phyloP scores from a whole-genome alignment of 2,113 vertebrate species.

The Brachypodius melanocephalos region DNA sequence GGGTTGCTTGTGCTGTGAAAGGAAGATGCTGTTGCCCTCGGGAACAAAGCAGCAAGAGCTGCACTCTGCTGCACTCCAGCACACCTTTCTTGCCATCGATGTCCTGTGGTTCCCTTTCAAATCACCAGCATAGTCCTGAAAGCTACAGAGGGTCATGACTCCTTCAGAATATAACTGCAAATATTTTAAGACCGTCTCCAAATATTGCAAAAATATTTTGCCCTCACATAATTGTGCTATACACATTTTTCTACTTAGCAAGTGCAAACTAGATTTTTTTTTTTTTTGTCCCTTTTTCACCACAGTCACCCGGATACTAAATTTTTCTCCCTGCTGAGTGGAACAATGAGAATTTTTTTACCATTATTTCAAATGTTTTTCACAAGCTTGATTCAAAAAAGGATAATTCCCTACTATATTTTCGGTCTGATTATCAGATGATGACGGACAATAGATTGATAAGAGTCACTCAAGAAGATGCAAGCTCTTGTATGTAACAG shows the following conservation, averaged over 20 bases:
- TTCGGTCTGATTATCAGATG: constrained; percentile 81
- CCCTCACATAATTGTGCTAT: background rate
- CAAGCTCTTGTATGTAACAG: constrained; percentile 86
- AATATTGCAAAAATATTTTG: background rate
- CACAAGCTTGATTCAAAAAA: constrained; percentile 75
- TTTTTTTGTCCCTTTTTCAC: background rate
- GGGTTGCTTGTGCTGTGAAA: background rate
- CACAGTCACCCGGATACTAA: constrained; percentile 39
- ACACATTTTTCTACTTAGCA: background rate
- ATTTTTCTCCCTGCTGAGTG: constrained; percentile 59
- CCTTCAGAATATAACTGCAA: background rate
- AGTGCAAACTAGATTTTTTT: background rate
- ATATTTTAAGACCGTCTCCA: background rate
- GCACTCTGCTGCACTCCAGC: background rate
- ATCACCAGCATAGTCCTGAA: background rate
- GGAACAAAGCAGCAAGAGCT: background rate
- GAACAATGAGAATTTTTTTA: constrained; percentile 64
- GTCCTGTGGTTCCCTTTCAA: background rate
- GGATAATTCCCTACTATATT: constrained; percentile 74
- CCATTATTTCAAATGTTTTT: constrained; percentile 76
- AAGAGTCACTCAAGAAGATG: constrained; percentile 89
- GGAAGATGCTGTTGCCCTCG: background rate
- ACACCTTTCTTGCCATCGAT: background rate
- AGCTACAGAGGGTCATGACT: background rate
- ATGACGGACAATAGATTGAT: constrained; percentile 86